These are phyloP conservation scores for Hololepta plana DNA, from an alignment of 2,888 invertebrate species.

Conservation along the genomic window DNA sequence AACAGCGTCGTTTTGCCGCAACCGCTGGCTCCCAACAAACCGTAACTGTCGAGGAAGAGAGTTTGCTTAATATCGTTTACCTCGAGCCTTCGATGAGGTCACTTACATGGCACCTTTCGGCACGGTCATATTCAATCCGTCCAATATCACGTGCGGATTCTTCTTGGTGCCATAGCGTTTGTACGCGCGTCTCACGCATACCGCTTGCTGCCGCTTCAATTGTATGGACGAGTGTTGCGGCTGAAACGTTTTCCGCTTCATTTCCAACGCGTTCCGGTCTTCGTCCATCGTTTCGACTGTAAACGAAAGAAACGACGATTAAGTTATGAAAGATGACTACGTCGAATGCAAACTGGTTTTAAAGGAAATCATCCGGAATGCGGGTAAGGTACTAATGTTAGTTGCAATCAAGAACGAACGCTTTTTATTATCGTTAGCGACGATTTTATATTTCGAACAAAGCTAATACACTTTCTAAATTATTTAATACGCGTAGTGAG, in stretches of 20 bases:
- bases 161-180: constrained; percentile 69
- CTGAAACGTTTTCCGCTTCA: constrained; percentile 10
- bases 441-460: too few relatives aligned
- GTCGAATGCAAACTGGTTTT: too few relatives aligned
- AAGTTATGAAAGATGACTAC: too few relatives aligned
- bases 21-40: constrained; percentile 75
- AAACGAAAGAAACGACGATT: too few relatives aligned
- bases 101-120: constrained; percentile 52
- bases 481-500: too few relatives aligned
- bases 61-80: neutral
- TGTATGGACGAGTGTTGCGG: constrained; percentile 13
- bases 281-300: too few relatives aligned
- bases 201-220: constrained; percentile 56
- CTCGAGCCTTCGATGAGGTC: neutral
- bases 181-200: constrained; percentile 65
- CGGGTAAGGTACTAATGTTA: too few relatives aligned
- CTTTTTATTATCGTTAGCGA: too few relatives aligned
- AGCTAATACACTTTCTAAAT: too few relatives aligned
- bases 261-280: constrained; percentile 9
- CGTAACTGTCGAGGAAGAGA: constrained; percentile 32
- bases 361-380: too few relatives aligned
- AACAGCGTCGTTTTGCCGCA: constrained; percentile 82
- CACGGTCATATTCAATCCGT: constrained; percentile 82
- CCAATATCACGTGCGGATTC: constrained; percentile 65
- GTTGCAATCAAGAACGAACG: too few relatives aligned